Evolutionary conservation across 2,797 vertebrate genomes (phyloP).

Genomic region (Clarias fuscus): DNA sequence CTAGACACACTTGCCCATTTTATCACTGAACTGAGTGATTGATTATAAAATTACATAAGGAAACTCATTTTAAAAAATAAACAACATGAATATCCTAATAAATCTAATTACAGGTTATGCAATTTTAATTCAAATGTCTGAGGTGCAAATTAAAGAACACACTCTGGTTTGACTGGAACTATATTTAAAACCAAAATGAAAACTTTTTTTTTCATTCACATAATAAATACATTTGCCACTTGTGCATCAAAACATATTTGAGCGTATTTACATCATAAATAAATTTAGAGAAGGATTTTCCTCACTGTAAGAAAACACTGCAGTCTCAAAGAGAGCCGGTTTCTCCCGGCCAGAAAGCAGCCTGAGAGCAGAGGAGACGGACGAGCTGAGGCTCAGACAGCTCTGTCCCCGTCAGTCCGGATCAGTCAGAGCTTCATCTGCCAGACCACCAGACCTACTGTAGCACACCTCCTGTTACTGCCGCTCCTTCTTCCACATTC

Average conservation of each 20-base stretch:
- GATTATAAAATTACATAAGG: not conserved
- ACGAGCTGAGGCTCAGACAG: slow-evolving; percentile 23
- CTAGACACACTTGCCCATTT: not conserved
- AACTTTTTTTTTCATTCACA: slow-evolving; percentile 75
- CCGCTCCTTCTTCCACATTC: slow-evolving; percentile 5
- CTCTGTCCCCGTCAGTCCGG: slow-evolving; percentile 21
- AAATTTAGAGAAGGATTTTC: slow-evolving; percentile 84
- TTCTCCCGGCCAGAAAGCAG: slow-evolving; percentile 21
- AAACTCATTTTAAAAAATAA: not conserved
- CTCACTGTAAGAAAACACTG: slow-evolving; percentile 75
- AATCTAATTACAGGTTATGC: slow-evolving; percentile 29
- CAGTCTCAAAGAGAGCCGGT: slow-evolving; percentile 29
- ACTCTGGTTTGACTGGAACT: slow-evolving; percentile 75
- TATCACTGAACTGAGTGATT: not conserved
- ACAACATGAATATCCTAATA: not conserved
- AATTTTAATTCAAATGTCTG: not conserved
- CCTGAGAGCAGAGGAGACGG: slow-evolving; percentile 1
- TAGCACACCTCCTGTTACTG: slow-evolving; percentile 3
- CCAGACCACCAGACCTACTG: not conserved
- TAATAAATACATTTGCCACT: slow-evolving; percentile 98
- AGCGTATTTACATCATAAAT: slow-evolving; percentile 94
- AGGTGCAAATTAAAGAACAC: slow-evolving; percentile 56
- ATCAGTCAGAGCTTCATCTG: not conserved
- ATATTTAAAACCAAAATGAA: slow-evolving; percentile 86
- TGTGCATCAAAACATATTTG: slow-evolving; percentile 77